These are phyloP conservation scores for Mycteria americana DNA, from an alignment of 2,797 vertebrate genomes.

Conservation along the genomic window DNA sequence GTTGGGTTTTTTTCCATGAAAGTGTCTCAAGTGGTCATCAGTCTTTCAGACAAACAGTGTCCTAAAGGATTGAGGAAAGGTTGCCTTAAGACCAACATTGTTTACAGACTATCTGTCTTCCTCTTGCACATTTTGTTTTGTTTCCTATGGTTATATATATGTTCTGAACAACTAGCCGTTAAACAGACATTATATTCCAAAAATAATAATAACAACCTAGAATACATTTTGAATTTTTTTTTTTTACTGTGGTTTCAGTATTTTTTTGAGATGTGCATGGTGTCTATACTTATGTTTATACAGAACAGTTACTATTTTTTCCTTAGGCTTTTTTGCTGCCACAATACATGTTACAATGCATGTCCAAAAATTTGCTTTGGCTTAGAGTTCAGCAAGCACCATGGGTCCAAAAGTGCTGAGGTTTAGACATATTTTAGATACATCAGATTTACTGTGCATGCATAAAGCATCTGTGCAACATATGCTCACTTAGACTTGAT, in stretches of 20 bases:
- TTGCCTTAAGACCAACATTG: background rate
- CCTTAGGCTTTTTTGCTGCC: background rate
- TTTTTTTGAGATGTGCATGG: background rate
- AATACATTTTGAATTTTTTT: background rate
- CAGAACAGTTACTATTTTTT: background rate
- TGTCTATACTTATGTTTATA: background rate
- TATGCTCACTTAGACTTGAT: background rate
- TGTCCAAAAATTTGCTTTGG: background rate
- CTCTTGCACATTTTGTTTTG: background rate
- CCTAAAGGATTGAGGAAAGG: background rate
- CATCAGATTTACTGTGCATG: background rate
- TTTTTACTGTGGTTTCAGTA: background rate
- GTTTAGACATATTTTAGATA: background rate
- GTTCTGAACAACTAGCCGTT: background rate
- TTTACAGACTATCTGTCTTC: background rate
- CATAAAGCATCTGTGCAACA: background rate
- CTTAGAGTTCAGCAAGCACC: background rate
- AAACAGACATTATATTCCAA: background rate
- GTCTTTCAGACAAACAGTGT: background rate
- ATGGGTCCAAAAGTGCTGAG: background rate
- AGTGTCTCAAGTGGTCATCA: background rate
- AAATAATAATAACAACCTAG: background rate
- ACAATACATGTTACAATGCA: background rate
- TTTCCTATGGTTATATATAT: background rate
- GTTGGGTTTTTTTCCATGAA: accelerated